Evolutionary conservation across 2,888 invertebrate genomes (phyloP).

Genomic region (Notodonta dromedarius): DNA sequence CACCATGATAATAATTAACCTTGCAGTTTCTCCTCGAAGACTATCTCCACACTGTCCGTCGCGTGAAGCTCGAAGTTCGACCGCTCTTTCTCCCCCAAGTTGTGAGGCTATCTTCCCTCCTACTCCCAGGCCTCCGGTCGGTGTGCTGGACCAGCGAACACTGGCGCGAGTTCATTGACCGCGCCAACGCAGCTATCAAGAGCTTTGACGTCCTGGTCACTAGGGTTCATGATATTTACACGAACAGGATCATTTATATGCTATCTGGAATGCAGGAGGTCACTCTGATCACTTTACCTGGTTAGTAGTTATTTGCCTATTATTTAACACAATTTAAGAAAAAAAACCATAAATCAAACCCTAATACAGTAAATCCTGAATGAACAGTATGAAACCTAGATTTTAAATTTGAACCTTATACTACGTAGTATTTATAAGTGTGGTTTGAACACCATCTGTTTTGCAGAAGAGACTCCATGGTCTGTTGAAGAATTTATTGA

Average conservation of each 20-base stretch:
- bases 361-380: too few relatives aligned
- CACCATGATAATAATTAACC: background rate
- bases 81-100: slow-evolving; percentile 95
- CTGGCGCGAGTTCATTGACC: slow-evolving; percentile 91
- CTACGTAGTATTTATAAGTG: too few relatives aligned
- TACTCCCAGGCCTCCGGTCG: slow-evolving; percentile 91
- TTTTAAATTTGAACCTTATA: background rate
- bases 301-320: slow-evolving; percentile 39
- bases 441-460: slow-evolving; percentile 3
- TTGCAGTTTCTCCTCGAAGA: slow-evolving; percentile 90
- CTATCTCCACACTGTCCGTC: slow-evolving; percentile 88
- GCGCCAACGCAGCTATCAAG: slow-evolving; percentile 90
- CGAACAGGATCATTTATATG: slow-evolving; percentile 95
- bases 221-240: slow-evolving; percentile 95
- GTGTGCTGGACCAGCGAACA: slow-evolving; percentile 95
- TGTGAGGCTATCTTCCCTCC: slow-evolving; percentile 91
- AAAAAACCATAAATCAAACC: too few relatives aligned
- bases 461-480: slow-evolving; percentile 91
- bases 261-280: slow-evolving; percentile 94
- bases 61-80: slow-evolving; percentile 94
- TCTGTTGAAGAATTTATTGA: slow-evolving; percentile 93
- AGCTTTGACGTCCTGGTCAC: slow-evolving; percentile 90
- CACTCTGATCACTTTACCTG: slow-evolving; percentile 91
- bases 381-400: too few relatives aligned
- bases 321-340: too few relatives aligned